A percentile compares a stretch with the other conserved stretches of the same genome.
These are phyloP conservation scores for Holcopasites calliopsidis DNA, from an alignment of 1,140 invertebrate species.

Conservation along the genomic window DNA sequence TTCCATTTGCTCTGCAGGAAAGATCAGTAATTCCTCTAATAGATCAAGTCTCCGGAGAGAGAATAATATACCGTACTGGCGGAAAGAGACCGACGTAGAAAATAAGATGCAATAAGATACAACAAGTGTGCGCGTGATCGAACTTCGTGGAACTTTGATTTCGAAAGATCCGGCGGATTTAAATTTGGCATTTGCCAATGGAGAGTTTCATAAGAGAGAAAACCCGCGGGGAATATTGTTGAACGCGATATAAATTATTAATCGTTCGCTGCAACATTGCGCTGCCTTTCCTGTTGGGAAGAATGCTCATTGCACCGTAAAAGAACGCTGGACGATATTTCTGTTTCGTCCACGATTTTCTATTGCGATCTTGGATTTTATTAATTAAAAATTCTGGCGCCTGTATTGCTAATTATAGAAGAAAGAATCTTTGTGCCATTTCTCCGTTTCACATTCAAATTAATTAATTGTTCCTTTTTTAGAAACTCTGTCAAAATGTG, in stretches of 20 bases:
- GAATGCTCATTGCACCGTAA: conserved; percentile 33
- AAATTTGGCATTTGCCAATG: conserved; percentile 11
- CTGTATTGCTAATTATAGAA: neutral
- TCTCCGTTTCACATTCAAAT: too few species aligned
- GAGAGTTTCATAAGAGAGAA: neutral
- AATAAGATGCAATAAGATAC: neutral
- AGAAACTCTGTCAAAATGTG: too few species aligned
- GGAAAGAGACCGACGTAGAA: neutral
- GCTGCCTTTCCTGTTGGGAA: neutral
- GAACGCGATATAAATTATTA: conserved; percentile 30
- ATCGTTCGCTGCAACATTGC: neutral
- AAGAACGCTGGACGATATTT: conserved; percentile 32
- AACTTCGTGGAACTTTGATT: neutral
- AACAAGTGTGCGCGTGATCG: neutral
- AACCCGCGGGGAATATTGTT: neutral
- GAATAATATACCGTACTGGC: neutral
- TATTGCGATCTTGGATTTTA: conserved; percentile 19
- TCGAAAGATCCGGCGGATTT: neutral
- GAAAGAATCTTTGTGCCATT: neutral
- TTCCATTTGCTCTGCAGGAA: conserved; percentile 7
- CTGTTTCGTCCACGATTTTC: conserved; percentile 2
- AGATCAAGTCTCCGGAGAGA: neutral
- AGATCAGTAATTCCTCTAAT: conserved; percentile 12
- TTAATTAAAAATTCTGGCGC: conserved; percentile 20
- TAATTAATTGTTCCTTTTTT: too few species aligned